phyloP scores from a whole-genome alignment of 2,888 invertebrate genomes.

The Antheraea yamamai region DNA sequence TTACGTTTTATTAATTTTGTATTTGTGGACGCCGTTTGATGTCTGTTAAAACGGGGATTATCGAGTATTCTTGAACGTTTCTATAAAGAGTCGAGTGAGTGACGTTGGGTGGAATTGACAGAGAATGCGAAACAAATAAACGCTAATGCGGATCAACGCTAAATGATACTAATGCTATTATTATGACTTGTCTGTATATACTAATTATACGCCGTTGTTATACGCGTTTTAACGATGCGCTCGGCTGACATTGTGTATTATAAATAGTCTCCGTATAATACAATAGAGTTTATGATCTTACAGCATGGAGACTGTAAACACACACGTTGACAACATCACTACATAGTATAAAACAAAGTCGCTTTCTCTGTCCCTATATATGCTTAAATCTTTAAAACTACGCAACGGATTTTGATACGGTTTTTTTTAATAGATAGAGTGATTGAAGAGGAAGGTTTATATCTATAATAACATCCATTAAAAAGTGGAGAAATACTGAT shows the following conservation, averaged over 20 bases:
- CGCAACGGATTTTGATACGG: too few relatives aligned
- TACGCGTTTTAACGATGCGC: not conserved
- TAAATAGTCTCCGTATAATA: not conserved
- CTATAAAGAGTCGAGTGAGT: constrained; percentile 40
- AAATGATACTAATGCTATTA: not conserved
- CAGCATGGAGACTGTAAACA: not conserved
- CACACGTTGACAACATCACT: not conserved
- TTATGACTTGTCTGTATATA: not conserved
- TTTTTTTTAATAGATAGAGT: too few relatives aligned
- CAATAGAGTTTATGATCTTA: not conserved
- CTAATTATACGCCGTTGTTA: not conserved
- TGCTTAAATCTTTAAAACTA: too few relatives aligned
- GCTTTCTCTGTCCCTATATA: not conserved
- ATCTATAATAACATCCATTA: too few relatives aligned
- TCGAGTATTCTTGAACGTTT: constrained; percentile 42
- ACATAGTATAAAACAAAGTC: too few relatives aligned
- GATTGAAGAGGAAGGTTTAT: too few relatives aligned
- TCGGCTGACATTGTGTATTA: not conserved
- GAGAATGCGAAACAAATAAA: constrained; percentile 25
- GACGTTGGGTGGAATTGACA: constrained; percentile 7
- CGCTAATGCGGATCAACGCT: not conserved
- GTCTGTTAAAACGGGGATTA: constrained; percentile 36
- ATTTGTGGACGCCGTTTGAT: not conserved
- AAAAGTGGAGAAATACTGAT: too few relatives aligned
- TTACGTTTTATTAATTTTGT: not conserved